phyloP scores from a whole-genome alignment of 2,888 invertebrate genomes.

The Protodeltote pygarga region DNA sequence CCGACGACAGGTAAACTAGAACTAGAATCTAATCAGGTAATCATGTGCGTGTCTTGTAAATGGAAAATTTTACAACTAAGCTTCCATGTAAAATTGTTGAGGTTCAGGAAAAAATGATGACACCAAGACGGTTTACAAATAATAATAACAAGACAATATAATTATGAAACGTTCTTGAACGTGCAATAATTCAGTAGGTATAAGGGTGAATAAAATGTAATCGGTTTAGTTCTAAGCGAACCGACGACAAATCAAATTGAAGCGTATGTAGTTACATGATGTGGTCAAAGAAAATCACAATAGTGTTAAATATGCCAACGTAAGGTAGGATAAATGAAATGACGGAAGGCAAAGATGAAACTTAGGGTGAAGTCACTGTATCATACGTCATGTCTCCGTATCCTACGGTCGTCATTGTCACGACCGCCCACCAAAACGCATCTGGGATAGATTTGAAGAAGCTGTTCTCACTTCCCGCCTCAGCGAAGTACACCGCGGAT shows the following conservation, averaged over 20 bases:
- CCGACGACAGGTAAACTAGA: slow-evolving; percentile 64
- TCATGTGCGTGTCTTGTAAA: slow-evolving; percentile 34
- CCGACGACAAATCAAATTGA: slow-evolving; percentile 74
- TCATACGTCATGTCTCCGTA: slow-evolving; percentile 99
- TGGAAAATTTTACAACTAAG: slow-evolving; percentile 70
- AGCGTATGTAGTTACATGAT: slow-evolving; percentile 77
- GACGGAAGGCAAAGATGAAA: slow-evolving; percentile 80
- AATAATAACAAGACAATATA: slow-evolving; percentile 59
- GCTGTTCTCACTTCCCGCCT: slow-evolving; percentile 99
- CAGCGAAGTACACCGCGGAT: slow-evolving; percentile 99
- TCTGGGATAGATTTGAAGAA: slow-evolving; percentile 99
- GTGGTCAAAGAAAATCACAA: slow-evolving; percentile 74
- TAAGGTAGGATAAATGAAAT: slow-evolving; percentile 75
- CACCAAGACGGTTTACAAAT: slow-evolving; percentile 58
- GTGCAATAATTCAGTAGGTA: slow-evolving; percentile 70
- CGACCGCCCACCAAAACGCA: slow-evolving; percentile 99
- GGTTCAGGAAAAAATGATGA: slow-evolving; percentile 68
- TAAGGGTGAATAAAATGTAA: slow-evolving; percentile 70
- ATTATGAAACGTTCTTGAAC: slow-evolving; percentile 64
- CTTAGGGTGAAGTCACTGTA: slow-evolving; percentile 80
- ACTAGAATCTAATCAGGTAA: no score
- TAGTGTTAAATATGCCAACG: slow-evolving; percentile 75
- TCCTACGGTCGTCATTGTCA: slow-evolving; percentile 99
- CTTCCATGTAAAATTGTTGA: slow-evolving; percentile 80
- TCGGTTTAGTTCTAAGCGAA: slow-evolving; percentile 76